A percentile compares a stretch with the other conserved stretches of the same genome.
Conservation (phyloP, 1,140 invertebrate genomes). For the Limonius californicus region DNA sequence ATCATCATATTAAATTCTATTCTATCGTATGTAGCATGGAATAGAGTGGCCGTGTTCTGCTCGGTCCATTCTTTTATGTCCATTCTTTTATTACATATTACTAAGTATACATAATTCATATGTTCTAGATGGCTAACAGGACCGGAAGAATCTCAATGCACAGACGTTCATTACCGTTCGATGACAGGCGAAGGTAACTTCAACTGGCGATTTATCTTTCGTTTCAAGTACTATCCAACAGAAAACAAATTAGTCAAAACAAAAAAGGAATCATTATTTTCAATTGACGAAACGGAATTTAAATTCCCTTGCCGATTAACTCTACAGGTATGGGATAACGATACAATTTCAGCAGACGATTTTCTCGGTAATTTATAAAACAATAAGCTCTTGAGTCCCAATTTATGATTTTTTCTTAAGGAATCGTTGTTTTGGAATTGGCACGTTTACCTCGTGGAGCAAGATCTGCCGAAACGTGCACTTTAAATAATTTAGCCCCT, state of each 20-base stretch:
- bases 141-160: conserved; percentile 65
- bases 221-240: conserved; percentile 70
- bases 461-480: conserved; percentile 55
- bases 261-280: conserved; percentile 57
- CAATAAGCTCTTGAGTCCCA: too few relatives aligned
- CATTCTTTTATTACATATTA: too few relatives aligned
- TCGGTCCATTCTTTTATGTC: too few relatives aligned
- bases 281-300: conserved; percentile 61
- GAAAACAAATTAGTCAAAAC: conserved; percentile 70
- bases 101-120: neutral
- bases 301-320: conserved; percentile 62
- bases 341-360: conserved; percentile 73
- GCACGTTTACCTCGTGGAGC: conserved; percentile 46
- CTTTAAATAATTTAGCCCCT: conserved; percentile 57
- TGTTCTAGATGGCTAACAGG: conserved; percentile 69
- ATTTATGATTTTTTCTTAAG: conserved; percentile 38
- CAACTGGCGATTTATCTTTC: conserved; percentile 88
- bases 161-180: conserved; percentile 80
- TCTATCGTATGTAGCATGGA: too few relatives aligned
- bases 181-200: conserved; percentile 79
- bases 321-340: conserved; percentile 73
- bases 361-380: conserved; percentile 67
- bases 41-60: too few relatives aligned
- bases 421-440: conserved; percentile 46
- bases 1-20: too few relatives aligned